These are phyloP conservation scores for Rhyacichthys aspro DNA, from an alignment of 2,797 vertebrate species.

Conservation along the genomic window DNA sequence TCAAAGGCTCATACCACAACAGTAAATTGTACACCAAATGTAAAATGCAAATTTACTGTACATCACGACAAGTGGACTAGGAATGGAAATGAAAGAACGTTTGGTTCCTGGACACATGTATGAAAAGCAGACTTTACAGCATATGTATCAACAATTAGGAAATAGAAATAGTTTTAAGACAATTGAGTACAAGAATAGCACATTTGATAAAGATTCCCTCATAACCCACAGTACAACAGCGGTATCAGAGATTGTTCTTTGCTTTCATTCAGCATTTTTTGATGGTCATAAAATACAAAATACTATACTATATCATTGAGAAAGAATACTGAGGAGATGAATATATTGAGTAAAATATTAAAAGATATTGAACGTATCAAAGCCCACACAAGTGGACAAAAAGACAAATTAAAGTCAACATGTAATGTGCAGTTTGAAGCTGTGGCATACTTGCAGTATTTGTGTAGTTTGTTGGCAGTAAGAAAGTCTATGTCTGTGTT, in stretches of 20 bases:
- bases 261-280: constrained; percentile 61
- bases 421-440: constrained; percentile 31
- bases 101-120: constrained; percentile 72
- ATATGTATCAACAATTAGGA: constrained; percentile 78
- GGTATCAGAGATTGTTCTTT: constrained; percentile 74
- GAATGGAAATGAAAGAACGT: constrained; percentile 82
- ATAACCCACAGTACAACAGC: constrained; percentile 68
- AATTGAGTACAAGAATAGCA: constrained; percentile 83
- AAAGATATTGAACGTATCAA: constrained; percentile 53
- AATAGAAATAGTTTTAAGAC: constrained; percentile 80
- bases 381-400: constrained; percentile 28
- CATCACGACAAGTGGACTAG: constrained; percentile 82
- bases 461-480: constrained; percentile 49
- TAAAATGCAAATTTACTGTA: constrained; percentile 64
- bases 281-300: constrained; percentile 75
- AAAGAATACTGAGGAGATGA: constrained; percentile 47
- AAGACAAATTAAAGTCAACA: constrained; percentile 38
- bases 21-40: constrained; percentile 76
- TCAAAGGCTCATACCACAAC: constrained; percentile 81
- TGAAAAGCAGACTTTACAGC: constrained; percentile 86
- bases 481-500: constrained; percentile 30
- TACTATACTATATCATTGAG: constrained; percentile 60
- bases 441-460: constrained; percentile 35
- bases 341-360: constrained; percentile 58
- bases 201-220: constrained; percentile 78